Conservation (phyloP, 2,797 vertebrate species). For the Micromesistius poutassou region DNA sequence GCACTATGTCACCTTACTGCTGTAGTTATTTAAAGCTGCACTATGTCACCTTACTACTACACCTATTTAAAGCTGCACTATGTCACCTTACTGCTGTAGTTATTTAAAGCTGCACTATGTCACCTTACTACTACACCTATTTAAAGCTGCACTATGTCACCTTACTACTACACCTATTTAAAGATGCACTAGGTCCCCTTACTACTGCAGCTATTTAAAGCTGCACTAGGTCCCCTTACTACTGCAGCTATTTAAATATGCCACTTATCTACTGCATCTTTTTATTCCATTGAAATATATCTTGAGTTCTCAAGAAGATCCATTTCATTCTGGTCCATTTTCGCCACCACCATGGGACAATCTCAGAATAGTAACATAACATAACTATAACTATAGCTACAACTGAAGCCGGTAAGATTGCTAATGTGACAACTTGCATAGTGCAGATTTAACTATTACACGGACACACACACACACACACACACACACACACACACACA, state of each 20-base stretch:
- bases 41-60: too few species aligned
- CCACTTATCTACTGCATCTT: too few species aligned
- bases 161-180: too few species aligned
- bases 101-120: neutral
- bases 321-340: neutral
- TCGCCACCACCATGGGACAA: neutral
- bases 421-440: neutral
- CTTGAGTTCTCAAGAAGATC: neutral
- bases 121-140: neutral
- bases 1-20: neutral
- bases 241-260: neutral
- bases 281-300: neutral
- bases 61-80: too few species aligned
- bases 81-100: too few species aligned
- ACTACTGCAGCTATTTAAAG: too few species aligned
- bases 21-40: neutral
- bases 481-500: conserved; percentile 45
- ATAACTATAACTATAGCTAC: neutral
- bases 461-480: conserved; percentile 15
- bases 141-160: neutral
- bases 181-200: too few species aligned
- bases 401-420: neutral
- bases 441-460: neutral
- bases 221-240: too few species aligned
- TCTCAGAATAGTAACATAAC: neutral